Evolutionary conservation across 2,113 vertebrate genomes (phyloP).

Genomic region (Xenopus borealis): DNA sequence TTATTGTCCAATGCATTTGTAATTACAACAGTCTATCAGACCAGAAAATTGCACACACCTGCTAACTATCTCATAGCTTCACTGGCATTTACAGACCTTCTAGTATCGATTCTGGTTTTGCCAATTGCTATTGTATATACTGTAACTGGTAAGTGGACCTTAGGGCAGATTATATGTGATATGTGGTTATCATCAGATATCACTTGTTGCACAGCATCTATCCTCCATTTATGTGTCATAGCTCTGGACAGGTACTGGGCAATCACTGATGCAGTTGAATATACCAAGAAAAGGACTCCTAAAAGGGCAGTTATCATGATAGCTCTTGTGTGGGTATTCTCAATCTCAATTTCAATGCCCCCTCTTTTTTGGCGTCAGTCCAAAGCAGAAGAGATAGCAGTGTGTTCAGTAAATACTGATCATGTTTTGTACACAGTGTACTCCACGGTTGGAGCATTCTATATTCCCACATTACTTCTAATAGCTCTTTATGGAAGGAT

Average conservation of each 20-base stretch:
- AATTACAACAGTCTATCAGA: constrained; percentile 87
- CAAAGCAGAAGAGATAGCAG: constrained; percentile 79
- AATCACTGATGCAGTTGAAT: constrained; percentile 92
- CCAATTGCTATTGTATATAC: constrained; percentile 89
- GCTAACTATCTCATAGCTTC: constrained; percentile 94
- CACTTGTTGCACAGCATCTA: constrained; percentile 96
- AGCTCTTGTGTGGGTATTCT: constrained; percentile 87
- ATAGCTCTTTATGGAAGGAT: constrained; percentile 94
- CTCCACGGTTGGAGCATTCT: constrained; percentile 94
- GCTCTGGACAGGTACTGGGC: constrained; percentile 96
- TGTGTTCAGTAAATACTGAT: constrained; percentile 88
- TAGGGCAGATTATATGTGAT: constrained; percentile 87
- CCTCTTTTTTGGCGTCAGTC: constrained; percentile 93
- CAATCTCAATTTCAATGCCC: constrained; percentile 91
- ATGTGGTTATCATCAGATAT: constrained; percentile 93
- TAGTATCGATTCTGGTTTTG: constrained; percentile 94
- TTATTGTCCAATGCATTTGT: constrained; percentile 91
- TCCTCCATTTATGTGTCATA: constrained; percentile 92
- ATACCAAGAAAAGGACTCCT: constrained; percentile 86
- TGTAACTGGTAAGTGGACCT: constrained; percentile 84
- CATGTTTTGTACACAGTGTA: constrained; percentile 95
- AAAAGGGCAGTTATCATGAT: constrained; percentile 85
- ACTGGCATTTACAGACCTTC: constrained; percentile 87
- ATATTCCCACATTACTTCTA: constrained; percentile 91
- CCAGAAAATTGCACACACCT: constrained; percentile 87